Conservation (phyloP, 2,113 vertebrate genomes). For the Varanus salvator region DNA sequence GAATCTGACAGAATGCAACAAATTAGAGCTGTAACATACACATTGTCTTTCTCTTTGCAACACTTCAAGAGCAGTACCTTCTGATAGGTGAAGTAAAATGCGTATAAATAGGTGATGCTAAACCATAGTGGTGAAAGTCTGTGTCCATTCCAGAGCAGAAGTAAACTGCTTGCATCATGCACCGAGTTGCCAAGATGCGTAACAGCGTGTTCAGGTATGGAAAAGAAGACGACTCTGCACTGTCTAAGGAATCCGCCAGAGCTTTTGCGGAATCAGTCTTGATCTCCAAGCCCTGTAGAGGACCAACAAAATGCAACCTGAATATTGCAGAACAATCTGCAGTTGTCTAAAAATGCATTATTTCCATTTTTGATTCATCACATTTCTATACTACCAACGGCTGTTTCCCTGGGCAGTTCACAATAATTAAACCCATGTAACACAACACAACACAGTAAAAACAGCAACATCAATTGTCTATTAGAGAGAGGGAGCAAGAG, state of each 20-base stretch:
- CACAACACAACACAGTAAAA: too few relatives aligned
- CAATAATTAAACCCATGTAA: too few relatives aligned
- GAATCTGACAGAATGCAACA: not conserved
- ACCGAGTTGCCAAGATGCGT: conserved; percentile 94
- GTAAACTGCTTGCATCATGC: conserved; percentile 99
- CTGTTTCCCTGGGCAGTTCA: too few relatives aligned
- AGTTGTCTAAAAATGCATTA: not conserved
- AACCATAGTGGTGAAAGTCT: conserved; percentile 96
- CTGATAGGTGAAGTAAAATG: conserved; percentile 98
- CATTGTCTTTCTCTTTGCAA: not conserved
- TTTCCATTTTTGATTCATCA: too few relatives aligned
- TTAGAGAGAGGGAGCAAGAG: too few relatives aligned
- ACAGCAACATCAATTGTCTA: too few relatives aligned
- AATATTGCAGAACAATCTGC: not conserved
- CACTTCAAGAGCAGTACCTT: conserved; percentile 78
- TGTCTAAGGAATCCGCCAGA: conserved; percentile 92
- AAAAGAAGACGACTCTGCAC: conserved; percentile 82
- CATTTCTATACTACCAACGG: too few relatives aligned
- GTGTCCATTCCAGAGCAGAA: conserved; percentile 98
- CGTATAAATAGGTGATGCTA: conserved; percentile 96
- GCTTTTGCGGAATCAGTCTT: conserved; percentile 94
- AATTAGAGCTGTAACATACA: not conserved
- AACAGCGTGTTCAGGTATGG: conserved; percentile 92
- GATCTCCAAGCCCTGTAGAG: conserved; percentile 84
- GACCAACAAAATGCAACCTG: not conserved